These are phyloP conservation scores for Ophion ellenae DNA, from an alignment of 2,888 invertebrate genomes.

Conservation along the genomic window DNA sequence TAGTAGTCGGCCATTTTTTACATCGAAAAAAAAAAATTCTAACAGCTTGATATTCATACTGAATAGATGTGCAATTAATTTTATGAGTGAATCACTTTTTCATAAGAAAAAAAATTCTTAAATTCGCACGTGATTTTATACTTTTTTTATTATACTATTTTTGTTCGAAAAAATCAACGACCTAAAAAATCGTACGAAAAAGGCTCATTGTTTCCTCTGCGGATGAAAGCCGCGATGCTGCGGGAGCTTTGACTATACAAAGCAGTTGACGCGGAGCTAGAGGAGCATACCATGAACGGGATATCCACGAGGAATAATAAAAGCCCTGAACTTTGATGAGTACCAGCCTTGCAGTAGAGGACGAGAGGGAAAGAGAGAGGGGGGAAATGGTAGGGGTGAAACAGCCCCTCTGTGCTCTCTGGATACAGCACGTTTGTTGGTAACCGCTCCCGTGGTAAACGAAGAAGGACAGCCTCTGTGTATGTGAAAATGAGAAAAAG, in stretches of 20 bases:
- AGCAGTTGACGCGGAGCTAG: conserved; percentile 2
- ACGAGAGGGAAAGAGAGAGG: neutral
- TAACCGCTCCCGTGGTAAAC: conserved; percentile 49
- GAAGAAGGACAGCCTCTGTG: conserved; percentile 8
- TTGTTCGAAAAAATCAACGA: conserved; percentile 25
- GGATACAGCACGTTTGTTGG: conserved; percentile 36
- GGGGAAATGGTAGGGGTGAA: conserved; percentile 16
- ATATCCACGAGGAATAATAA: conserved; percentile 57
- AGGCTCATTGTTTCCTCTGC: neutral
- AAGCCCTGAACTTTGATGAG: conserved; percentile 46
- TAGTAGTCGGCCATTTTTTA: too few species aligned
- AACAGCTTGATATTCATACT: too few species aligned
- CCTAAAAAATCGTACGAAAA: neutral
- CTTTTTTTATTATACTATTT: too few species aligned
- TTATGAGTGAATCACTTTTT: too few species aligned
- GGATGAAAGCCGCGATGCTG: neutral
- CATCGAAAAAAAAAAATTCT: too few species aligned
- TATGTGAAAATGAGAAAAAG: conserved; percentile 40
- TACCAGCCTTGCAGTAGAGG: conserved; percentile 2
- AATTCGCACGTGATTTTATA: too few species aligned
- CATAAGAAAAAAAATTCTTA: too few species aligned
- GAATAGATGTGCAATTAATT: too few species aligned
- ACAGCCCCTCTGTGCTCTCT: conserved; percentile 30
- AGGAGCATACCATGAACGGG: conserved; percentile 32
- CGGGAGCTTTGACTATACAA: conserved; percentile 19